Evolutionary conservation across 1,140 invertebrate genomes (phyloP).

Genomic region (Drosophila neocordata): DNA sequence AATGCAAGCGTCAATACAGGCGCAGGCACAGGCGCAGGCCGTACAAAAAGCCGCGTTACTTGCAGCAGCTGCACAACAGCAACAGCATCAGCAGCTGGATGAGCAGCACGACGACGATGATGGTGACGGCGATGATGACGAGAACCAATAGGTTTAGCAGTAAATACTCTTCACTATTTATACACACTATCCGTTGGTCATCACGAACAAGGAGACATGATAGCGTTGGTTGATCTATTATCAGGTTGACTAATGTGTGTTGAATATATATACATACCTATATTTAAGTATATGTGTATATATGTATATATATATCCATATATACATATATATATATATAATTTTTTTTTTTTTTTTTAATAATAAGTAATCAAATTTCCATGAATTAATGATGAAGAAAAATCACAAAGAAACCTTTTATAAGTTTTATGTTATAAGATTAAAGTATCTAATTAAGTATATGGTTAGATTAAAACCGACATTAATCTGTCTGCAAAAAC

Average conservation of each 20-base stretch:
- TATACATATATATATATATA: constrained; percentile 60
- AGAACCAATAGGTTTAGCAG: constrained; percentile 82
- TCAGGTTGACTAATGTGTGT: constrained; percentile 69
- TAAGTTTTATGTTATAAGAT: constrained; percentile 75
- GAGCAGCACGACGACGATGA: constrained; percentile 80
- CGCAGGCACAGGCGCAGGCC: constrained; percentile 73
- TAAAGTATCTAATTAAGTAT: constrained; percentile 61
- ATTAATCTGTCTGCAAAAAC: constrained; percentile 59
- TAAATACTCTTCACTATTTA: constrained; percentile 79
- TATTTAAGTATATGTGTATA: constrained; percentile 35
- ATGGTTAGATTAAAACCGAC: constrained; percentile 73
- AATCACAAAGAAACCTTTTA: constrained; percentile 79
- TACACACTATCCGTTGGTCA: constrained; percentile 66
- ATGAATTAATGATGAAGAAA: constrained; percentile 75
- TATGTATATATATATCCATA: constrained; percentile 59
- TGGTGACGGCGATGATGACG: constrained; percentile 81
- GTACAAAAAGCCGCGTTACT: constrained; percentile 80
- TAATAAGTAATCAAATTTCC: constrained; percentile 78
- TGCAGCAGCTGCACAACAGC: constrained; percentile 78
- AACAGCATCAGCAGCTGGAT: constrained; percentile 78
- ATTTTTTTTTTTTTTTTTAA: constrained; percentile 64
- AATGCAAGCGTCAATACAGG: constrained; percentile 78
- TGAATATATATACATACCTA: constrained; percentile 67
- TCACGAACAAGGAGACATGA: constrained; percentile 57
- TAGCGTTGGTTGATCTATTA: constrained; percentile 67